Base-by-base conservation (phyloP, 2,888 invertebrate genomes). In the Rotaria magnacalcarata region DNA sequence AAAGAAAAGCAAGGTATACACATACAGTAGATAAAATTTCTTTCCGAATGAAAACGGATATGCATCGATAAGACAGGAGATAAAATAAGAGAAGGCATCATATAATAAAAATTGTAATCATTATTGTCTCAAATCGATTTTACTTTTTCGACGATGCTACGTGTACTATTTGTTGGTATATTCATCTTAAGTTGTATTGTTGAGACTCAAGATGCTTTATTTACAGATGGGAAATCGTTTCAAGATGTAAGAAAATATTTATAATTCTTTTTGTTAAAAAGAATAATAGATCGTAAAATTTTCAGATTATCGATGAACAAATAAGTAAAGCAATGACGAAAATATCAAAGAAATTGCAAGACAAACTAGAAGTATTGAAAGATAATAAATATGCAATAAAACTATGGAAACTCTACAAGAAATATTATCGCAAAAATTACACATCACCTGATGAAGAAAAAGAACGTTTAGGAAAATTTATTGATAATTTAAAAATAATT, bases 401-500 rank as follows among this genome's bases (percentile, higher is more conserved):
- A 47, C 2, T 80, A 14, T 80, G 80, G 80, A 80, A 80, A n/a
- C 24, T 80, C 19, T 80, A 80, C n/a, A 80, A 80, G 24, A 47
- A 47, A 47, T 80, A 24, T 47, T 80, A 80, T 47, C 47, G 34
- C n/a, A 80, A 80, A n/a, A 47, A 47, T 43, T 80, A 80, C 47
- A 11, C 43, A 2, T 34, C 47, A n/a, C 19, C 80, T 24, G 47
- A 80, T 0, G 80, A 80, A 80, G 80, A 80, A 80, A 80, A 80
- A 47, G 24, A 80, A 80, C 80, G 80, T 80, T 47, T 80, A 14
- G 43, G 24, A n/a, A 80, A 80, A 80, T 80, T 80, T 80, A 47
- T 80, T 47, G 80, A 80, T 80, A 80, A 80, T 80, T 47, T 80
- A n/a, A 80, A 80, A 80, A 24, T 80, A 80, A 80, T 80, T 47